These are phyloP conservation scores for Mythimna loreyi DNA, from an alignment of 2,888 invertebrate genomes.

Conservation along the genomic window DNA sequence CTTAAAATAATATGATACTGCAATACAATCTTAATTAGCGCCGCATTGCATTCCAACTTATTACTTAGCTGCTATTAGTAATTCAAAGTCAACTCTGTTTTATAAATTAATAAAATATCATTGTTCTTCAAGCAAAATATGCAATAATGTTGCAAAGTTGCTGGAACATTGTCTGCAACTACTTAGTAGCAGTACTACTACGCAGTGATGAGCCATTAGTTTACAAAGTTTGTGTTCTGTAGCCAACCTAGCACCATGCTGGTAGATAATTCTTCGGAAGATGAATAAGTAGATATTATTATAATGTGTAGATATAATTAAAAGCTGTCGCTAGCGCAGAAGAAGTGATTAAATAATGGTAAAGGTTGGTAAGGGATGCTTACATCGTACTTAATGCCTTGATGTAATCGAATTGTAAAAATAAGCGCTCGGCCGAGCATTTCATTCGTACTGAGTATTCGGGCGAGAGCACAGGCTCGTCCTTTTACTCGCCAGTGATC, in stretches of 20 bases:
- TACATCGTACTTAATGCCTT: no score
- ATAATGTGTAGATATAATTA: no score
- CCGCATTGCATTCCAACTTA: slow-evolving; percentile 4
- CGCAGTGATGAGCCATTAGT: neutral
- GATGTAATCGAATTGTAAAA: no score
- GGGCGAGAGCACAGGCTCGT: no score
- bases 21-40: neutral
- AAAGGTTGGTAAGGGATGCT: no score
- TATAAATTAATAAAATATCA: slow-evolving; percentile 38
- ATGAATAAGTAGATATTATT: no score
- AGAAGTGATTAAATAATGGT: no score
- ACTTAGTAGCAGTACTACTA: neutral
- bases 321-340: no score
- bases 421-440: no score
- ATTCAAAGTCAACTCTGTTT: slow-evolving; percentile 28
- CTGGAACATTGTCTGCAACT: slow-evolving; percentile 1
- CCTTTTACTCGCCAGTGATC: no score
- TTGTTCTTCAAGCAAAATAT: slow-evolving; percentile 32
- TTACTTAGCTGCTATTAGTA: slow-evolving; percentile 9
- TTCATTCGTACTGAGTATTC: no score
- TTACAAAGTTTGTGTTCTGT: neutral
- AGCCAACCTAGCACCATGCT: neutral
- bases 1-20: no score
- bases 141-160: slow-evolving; percentile 29
- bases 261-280: neutral